These are phyloP conservation scores for Carollia perspicillata DNA, from an alignment of 2,113 vertebrate genomes.

Conservation along the genomic window DNA sequence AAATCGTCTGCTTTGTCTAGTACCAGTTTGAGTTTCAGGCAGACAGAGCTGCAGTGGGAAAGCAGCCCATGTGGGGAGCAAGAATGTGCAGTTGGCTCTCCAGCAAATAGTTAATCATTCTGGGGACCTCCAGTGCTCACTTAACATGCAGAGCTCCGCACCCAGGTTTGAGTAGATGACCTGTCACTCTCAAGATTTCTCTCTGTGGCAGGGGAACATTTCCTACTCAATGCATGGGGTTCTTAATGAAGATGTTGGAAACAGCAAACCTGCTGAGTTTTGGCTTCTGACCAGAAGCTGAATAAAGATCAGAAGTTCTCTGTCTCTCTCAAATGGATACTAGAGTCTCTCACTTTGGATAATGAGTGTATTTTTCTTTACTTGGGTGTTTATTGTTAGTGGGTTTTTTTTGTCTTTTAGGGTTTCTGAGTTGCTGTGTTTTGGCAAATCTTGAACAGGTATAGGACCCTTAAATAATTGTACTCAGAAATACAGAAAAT, in stretches of 20 bases:
- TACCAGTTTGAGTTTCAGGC: not conserved
- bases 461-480: conserved; percentile 38
- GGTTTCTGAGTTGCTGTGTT: not conserved
- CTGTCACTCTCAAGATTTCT: not conserved
- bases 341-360: not conserved
- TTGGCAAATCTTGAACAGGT: conserved; percentile 23
- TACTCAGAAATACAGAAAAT: conserved; percentile 55
- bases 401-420: not conserved
- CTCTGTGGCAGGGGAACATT: not conserved
- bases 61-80: not conserved
- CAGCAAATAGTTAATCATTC: not conserved
- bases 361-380: not conserved
- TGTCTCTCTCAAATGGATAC: not conserved
- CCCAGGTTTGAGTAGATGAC: not conserved
- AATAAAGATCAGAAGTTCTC: not conserved
- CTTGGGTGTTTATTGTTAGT: not conserved
- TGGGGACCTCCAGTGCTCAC: not conserved
- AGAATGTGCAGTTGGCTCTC: not conserved
- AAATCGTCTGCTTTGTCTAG: not conserved
- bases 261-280: not conserved
- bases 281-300: not conserved
- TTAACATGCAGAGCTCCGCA: not conserved
- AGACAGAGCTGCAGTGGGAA: not conserved
- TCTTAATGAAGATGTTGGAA: conserved; percentile 8
- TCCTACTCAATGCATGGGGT: not conserved